A percentile compares a stretch with the other conserved stretches of the same genome.
phyloP scores from a whole-genome alignment of 2,113 vertebrate genomes.

The Saimiri boliviensis region DNA sequence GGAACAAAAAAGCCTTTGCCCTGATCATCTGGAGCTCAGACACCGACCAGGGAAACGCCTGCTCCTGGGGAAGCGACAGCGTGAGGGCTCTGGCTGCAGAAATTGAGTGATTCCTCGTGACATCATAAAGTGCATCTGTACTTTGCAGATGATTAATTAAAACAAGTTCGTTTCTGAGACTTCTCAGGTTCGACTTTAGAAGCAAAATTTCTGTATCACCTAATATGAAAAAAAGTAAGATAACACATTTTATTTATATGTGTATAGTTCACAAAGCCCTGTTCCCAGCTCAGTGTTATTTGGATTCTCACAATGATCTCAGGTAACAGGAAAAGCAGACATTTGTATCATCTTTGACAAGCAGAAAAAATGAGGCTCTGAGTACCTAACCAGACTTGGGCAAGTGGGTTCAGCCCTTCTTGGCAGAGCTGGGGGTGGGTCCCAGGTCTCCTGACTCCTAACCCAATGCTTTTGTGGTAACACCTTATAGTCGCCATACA shows the following conservation, averaged over 20 bases:
- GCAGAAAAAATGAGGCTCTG: background rate
- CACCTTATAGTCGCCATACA: fast-evolving
- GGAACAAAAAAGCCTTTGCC: too few species aligned
- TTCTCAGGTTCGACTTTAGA: background rate
- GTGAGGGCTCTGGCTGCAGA: fast-evolving
- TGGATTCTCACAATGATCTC: background rate
- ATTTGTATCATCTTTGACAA: background rate
- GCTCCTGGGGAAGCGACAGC: fast-evolving
- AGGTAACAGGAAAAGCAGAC: background rate
- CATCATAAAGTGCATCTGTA: background rate
- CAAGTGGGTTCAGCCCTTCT: fast-evolving
- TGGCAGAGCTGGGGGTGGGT: fast-evolving
- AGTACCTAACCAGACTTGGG: background rate
- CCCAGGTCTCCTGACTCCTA: background rate
- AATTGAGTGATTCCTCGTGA: background rate
- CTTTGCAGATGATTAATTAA: too few species aligned
- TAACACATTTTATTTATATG: background rate
- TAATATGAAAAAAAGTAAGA: background rate
- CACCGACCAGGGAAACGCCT: fast-evolving
- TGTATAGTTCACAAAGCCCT: too few species aligned
- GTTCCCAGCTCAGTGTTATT: background rate
- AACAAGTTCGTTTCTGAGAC: background rate
- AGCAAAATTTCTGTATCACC: background rate
- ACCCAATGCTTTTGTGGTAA: background rate
- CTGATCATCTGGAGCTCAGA: fast-evolving